Evolutionary conservation across 2,797 vertebrate species (phyloP), one percentile per base, ranked within the genome.

Genomic region (Sciurus carolinensis): DNA sequence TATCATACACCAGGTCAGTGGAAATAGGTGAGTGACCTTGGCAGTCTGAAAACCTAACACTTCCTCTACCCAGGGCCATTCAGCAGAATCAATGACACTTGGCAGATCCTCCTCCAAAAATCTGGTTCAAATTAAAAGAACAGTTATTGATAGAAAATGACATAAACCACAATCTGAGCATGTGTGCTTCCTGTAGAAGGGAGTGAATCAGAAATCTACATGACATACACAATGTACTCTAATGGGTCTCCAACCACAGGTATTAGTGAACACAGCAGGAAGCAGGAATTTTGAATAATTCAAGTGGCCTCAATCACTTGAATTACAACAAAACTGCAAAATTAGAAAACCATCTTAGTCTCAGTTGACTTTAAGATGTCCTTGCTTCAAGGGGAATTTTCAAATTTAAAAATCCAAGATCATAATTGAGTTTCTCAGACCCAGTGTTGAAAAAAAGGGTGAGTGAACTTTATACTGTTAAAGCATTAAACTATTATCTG

Each of bases 251-350:
- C 3, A 42, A 75, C 57, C 18, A 14, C 36, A 57, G 59, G 67
- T 77, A 69, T 33, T 72, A 39, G 28, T 24, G 14, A 95, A 6
- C 28, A n/a, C 44, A 47, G 47, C 15, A 12, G 57, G 57, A 79
- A 54, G 30, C 36, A 77, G 62, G 26, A 9, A 57, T 57, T 79
- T 69, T 87, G 54, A 79, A 73, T 47, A 91, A 89, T 75, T 86
- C 75, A 57, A 89, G 75, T 89, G 13, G 13, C 9, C 18, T 22
- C 69, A 86, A 30, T 89, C 28, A 79, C 71, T 66, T 73, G 66
- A 82, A 91, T 89, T 79, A 67, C 26, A 64, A 86, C 24, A 59
- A 39, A 92, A 88, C 18, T 52, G 82, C 42, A 71, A 89, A 84
- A 26, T 39, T 75, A 7, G 1, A 28, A 91, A 87, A 26, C 0